Percentiles rank a stretch among this genome's conserved stretches.
phyloP scores from a whole-genome alignment of 2,113 vertebrate genomes.

The Peromyscus polionotus region DNA sequence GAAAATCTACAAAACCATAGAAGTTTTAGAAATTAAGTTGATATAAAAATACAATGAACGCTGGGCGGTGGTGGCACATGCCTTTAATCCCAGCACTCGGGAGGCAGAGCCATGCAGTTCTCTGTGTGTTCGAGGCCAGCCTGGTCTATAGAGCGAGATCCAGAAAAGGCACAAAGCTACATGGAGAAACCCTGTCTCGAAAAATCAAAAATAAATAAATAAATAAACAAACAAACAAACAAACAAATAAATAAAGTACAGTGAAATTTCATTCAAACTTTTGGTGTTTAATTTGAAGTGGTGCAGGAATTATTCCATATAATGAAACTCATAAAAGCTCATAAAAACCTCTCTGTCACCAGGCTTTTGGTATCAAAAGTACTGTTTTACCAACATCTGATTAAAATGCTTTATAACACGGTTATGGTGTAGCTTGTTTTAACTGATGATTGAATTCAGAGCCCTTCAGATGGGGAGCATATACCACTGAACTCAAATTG shows the following conservation, averaged over 20 bases:
- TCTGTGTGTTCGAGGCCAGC: too few relatives aligned
- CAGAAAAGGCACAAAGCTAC: too few relatives aligned
- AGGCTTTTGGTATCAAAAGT: background rate
- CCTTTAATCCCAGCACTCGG: too few relatives aligned
- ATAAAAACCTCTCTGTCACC: background rate
- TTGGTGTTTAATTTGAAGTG: background rate
- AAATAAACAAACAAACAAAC: background rate
- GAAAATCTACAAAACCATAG: background rate
- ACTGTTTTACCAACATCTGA: background rate
- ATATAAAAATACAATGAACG: background rate
- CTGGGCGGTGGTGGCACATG: too few relatives aligned
- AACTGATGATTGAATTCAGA: background rate
- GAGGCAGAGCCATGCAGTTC: too few relatives aligned
- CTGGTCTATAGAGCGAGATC: too few relatives aligned
- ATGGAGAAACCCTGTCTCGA: too few relatives aligned
- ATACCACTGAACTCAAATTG: background rate
- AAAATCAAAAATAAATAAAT: too few relatives aligned
- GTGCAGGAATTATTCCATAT: background rate
- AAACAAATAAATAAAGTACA: background rate
- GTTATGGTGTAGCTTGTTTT: background rate
- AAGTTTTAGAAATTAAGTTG: background rate
- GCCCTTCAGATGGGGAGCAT: background rate
- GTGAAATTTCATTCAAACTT: background rate
- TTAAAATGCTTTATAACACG: background rate
- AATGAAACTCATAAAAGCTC: background rate